phyloP scores from a whole-genome alignment of 2,888 invertebrate genomes.

The Drosophila multiciliata region DNA sequence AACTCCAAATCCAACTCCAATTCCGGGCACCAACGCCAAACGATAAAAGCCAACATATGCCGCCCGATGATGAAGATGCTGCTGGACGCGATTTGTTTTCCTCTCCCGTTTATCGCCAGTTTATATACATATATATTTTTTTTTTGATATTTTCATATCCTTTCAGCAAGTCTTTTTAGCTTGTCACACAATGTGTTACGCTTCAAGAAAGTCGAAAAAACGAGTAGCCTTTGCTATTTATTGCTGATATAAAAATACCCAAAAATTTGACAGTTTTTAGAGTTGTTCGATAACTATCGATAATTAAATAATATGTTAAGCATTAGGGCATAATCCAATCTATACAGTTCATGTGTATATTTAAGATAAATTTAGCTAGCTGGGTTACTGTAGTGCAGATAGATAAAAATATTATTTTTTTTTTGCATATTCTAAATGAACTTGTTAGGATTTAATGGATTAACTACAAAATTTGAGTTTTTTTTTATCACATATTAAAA shows the following conservation, averaged over 20 bases:
- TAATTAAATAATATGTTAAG: background rate
- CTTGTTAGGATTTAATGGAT: no score
- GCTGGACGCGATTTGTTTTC: conserved; percentile 37
- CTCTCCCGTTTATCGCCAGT: conserved; percentile 7
- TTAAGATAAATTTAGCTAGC: background rate
- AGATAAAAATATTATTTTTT: background rate
- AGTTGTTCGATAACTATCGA: background rate
- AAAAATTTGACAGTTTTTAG: background rate
- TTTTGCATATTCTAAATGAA: no score
- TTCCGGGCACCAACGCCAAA: conserved; percentile 4
- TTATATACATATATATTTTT: background rate
- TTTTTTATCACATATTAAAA: no score
- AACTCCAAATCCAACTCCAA: conserved; percentile 10
- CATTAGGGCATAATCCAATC: background rate
- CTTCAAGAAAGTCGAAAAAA: background rate
- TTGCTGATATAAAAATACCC: no score
- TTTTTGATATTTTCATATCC: conserved; percentile 4
- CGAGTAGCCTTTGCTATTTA: background rate
- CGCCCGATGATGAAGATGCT: conserved; percentile 77
- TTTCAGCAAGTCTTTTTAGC: background rate
- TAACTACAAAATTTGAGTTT: no score
- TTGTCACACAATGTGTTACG: background rate
- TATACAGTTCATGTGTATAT: background rate
- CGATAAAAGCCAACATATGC: conserved; percentile 70
- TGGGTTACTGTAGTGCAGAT: background rate